phyloP scores from a whole-genome alignment of 2,113 vertebrate species.

The Gymnocephalus cernua region DNA sequence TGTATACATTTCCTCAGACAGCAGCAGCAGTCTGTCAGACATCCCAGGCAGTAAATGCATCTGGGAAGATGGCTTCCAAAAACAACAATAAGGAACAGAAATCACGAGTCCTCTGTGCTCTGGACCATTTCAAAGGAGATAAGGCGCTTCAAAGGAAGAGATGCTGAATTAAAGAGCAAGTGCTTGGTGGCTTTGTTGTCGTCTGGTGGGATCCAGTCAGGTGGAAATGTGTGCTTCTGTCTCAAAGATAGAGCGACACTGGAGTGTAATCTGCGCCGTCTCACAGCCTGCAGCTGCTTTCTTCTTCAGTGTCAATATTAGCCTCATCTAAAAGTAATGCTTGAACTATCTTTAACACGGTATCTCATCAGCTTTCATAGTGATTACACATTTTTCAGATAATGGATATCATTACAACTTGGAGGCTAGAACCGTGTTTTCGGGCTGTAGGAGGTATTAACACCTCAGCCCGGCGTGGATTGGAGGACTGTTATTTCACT shows the following conservation, averaged over 20 bases:
- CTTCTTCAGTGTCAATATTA: conserved; percentile 38
- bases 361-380: conserved; percentile 43
- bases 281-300: conserved; percentile 33
- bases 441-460: conserved; percentile 33
- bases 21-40: conserved; percentile 27
- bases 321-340: conserved; percentile 23
- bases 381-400: conserved; percentile 43
- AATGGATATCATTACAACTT: conserved; percentile 47
- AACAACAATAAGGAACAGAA: conserved; percentile 25
- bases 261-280: conserved; percentile 5
- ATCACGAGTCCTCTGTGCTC: conserved; percentile 36
- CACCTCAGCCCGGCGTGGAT: conserved; percentile 1
- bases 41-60: conserved; percentile 12
- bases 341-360: conserved; percentile 12
- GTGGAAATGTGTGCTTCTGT: background rate
- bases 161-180: background rate
- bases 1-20: conserved; percentile 5
- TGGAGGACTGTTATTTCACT: conserved; percentile 30
- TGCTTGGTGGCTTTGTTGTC: background rate
- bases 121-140: conserved; percentile 44
- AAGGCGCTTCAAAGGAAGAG: conserved; percentile 12
- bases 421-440: conserved; percentile 26
- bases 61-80: conserved; percentile 10
- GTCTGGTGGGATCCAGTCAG: background rate
- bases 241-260: background rate